These are phyloP conservation scores for Mobula hypostoma DNA, from an alignment of 2,113 vertebrate genomes.

Conservation along the genomic window DNA sequence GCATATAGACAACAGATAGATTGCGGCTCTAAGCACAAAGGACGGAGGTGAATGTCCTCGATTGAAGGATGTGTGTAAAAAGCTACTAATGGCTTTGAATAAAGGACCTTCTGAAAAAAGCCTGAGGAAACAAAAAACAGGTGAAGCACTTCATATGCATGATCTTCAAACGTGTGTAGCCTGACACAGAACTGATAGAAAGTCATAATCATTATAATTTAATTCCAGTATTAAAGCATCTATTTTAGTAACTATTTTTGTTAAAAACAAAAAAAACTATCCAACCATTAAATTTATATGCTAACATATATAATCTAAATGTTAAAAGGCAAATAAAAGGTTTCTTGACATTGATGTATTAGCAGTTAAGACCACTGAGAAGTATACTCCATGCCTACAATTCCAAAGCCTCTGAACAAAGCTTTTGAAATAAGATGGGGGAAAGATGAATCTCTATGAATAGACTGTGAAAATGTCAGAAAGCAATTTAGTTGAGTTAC, in stretches of 20 bases:
- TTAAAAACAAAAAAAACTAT: neutral
- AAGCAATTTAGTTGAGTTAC: neutral
- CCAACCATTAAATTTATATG: neutral
- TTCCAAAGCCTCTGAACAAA: neutral
- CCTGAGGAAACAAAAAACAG: conserved; percentile 51
- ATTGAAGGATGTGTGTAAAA: conserved; percentile 67
- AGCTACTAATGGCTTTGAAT: conserved; percentile 64
- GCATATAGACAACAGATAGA: conserved; percentile 76
- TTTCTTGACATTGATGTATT: neutral
- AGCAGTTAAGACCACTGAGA: neutral
- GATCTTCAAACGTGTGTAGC: neutral
- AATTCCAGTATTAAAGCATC: neutral
- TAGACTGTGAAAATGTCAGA: neutral
- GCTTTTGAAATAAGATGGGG: neutral
- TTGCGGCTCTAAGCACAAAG: conserved; percentile 64
- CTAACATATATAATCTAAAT: neutral
- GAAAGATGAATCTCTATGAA: neutral
- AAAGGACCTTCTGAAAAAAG: conserved; percentile 73
- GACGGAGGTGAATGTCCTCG: conserved; percentile 53
- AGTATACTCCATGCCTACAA: neutral
- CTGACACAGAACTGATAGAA: neutral
- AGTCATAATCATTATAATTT: neutral
- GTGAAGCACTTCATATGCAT: neutral
- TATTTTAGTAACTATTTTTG: neutral
- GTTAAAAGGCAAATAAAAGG: neutral